Conservation (phyloP, 35 echinoderm and acorn worm genomes). For the Anneissia japonica region DNA sequence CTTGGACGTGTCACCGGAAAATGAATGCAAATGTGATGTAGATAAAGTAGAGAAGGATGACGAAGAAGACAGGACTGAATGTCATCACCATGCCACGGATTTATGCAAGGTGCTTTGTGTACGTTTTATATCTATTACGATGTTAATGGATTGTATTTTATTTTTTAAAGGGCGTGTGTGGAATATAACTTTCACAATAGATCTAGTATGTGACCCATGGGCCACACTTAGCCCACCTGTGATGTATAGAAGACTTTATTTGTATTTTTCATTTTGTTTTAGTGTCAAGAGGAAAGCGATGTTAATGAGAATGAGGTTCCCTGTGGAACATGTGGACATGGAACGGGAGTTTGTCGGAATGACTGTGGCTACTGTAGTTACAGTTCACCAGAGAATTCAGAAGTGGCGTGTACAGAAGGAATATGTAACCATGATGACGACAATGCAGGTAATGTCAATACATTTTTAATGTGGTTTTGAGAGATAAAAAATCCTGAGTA, state of each 20-base stretch:
- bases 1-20: not conserved
- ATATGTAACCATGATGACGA: constrained; percentile 51
- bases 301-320: not conserved
- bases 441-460: not conserved
- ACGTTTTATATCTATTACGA: too few species aligned
- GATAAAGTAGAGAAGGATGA: not conserved
- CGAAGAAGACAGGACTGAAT: constrained; percentile 4
- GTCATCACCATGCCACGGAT: not conserved
- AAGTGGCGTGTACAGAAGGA: constrained; percentile 60
- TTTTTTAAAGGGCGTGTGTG: too few species aligned
- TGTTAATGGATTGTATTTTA: too few species aligned
- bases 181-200: too few species aligned
- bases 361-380: constrained; percentile 55
- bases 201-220: too few species aligned
- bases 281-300: not conserved
- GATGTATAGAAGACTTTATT: too few species aligned
- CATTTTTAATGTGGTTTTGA: too few species aligned
- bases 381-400: constrained; percentile 62
- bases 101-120: not conserved
- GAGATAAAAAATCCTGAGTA: too few species aligned
- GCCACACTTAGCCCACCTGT: too few species aligned
- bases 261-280: too few species aligned
- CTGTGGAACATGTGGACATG: not conserved
- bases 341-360: not conserved
- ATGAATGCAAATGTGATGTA: not conserved